These are phyloP conservation scores for Euura lappo DNA, from an alignment of 1,140 invertebrate species.

Conservation along the genomic window DNA sequence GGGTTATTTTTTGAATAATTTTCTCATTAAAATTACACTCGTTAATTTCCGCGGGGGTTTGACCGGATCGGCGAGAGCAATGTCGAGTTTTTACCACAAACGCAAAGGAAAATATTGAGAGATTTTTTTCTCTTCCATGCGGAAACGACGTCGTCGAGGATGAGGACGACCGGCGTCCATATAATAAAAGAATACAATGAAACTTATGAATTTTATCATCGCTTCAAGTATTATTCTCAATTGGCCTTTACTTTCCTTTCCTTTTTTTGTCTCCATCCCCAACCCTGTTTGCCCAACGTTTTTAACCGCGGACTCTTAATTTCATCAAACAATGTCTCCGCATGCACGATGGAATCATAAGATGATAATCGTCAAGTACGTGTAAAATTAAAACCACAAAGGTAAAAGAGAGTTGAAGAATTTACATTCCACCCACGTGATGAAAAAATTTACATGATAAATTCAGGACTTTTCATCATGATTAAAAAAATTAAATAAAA, in stretches of 20 bases:
- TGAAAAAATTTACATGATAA: conserved; percentile 48
- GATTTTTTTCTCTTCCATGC: not conserved
- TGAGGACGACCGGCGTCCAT: not conserved
- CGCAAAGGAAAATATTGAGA: conserved; percentile 5
- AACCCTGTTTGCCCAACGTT: not conserved
- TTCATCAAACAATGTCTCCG: not conserved
- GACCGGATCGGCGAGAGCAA: not conserved
- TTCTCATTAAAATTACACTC: conserved; percentile 7
- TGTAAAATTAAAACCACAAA: not conserved
- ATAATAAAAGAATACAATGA: conserved; percentile 2
- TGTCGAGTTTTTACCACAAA: not conserved
- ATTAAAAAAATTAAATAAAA: conserved; percentile 34
- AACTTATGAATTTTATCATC: conserved; percentile 3
- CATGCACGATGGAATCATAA: too few species aligned
- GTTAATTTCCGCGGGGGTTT: conserved; percentile 2
- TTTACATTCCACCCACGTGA: not conserved
- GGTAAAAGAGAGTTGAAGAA: not conserved
- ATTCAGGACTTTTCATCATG: conserved; percentile 43
- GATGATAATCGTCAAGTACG: too few species aligned
- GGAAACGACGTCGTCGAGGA: too few species aligned
- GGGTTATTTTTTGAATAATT: conserved; percentile 7
- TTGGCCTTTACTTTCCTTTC: not conserved
- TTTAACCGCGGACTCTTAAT: not conserved
- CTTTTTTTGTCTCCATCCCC: not conserved
- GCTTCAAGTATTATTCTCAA: conserved; percentile 7